Evolutionary conservation across 2,113 vertebrate genomes (phyloP), one percentile per base, ranked within the genome.

Genomic region (Odontesthes bonariensis): DNA sequence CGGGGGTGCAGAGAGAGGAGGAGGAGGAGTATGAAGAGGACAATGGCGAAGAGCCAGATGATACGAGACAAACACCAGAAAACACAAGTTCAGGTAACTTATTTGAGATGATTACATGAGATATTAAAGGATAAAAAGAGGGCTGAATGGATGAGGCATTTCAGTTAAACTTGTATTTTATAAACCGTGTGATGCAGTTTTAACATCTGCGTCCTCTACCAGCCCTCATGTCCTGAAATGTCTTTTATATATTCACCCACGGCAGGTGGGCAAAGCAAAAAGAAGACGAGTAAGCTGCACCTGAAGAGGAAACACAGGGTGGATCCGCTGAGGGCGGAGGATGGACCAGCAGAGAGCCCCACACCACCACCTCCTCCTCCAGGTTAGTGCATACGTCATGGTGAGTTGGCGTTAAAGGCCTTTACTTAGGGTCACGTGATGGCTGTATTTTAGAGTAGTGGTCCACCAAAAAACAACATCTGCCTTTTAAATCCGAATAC

Each of bases 231-330:
- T n/a, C 1, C 11, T 33, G 10, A 23, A 12, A 44, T 17, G 13
- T 56, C 27, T 13, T 58, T 12, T 77, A 16, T 57, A 8, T 46
- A 1, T 79, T 62, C 70, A 89, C 81, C 84, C 55, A 42, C 90
- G 19, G 33, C 59, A 67, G 44, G 77, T 83, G 96, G 95, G 65
- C 94, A 91, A 46, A 86, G 64, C 81, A 97, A 95, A 55, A 94
- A 94, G 94, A 97, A 95, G 92, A 85, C 40, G 23, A 96, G 94
- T 83, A 98, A 95, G 82, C 75, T 95, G 19, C 94, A 93, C 71
- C 94, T 98, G 64, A 98, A 96, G 94, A 94, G 96, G 71, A 96
- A 92, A 76, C 95, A 98, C 89, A 91, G 94, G 47, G 96, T 99
- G 19, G 97, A 97, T 82, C 98, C 98, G n/a, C 76, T 96, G 62